Evolutionary conservation across 2,113 vertebrate species (phyloP).

Genomic region (Sciurus niger): DNA sequence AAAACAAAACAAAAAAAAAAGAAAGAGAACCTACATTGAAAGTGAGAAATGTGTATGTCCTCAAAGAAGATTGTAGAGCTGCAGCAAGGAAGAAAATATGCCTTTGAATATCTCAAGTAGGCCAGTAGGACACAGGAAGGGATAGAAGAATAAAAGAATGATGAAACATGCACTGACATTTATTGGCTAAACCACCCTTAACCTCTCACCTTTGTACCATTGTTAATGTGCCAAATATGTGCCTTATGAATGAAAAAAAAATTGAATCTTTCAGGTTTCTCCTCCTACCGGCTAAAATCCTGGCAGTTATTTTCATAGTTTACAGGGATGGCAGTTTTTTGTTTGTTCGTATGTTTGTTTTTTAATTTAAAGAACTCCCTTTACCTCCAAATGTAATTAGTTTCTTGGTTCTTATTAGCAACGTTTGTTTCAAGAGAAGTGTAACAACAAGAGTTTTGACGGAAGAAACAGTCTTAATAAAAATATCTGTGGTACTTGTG

Average conservation of each 20-base stretch:
- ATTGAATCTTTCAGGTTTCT: not conserved
- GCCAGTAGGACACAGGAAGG: not conserved
- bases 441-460: slow-evolving; percentile 24
- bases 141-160: not conserved
- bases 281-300: not conserved
- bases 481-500: slow-evolving; percentile 19
- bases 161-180: not conserved
- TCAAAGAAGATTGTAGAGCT: slow-evolving; percentile 21
- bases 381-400: slow-evolving; percentile 56
- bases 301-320: slow-evolving; percentile 11
- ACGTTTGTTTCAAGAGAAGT: slow-evolving; percentile 68
- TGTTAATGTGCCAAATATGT: slow-evolving; percentile 24
- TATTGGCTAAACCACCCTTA: not conserved
- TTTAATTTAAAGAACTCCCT: not conserved
- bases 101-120: not conserved
- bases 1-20: too few relatives aligned
- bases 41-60: not conserved
- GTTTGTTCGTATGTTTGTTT: not conserved
- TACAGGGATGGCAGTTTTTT: not conserved
- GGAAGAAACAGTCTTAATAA: not conserved
- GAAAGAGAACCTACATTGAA: not conserved
- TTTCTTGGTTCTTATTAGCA: slow-evolving; percentile 56
- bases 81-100: not conserved
- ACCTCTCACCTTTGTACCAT: not conserved
- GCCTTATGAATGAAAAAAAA: slow-evolving; percentile 25